These are phyloP conservation scores for Dorcus parallelipipedus DNA, from an alignment of 2,888 invertebrate species.

Conservation along the genomic window DNA sequence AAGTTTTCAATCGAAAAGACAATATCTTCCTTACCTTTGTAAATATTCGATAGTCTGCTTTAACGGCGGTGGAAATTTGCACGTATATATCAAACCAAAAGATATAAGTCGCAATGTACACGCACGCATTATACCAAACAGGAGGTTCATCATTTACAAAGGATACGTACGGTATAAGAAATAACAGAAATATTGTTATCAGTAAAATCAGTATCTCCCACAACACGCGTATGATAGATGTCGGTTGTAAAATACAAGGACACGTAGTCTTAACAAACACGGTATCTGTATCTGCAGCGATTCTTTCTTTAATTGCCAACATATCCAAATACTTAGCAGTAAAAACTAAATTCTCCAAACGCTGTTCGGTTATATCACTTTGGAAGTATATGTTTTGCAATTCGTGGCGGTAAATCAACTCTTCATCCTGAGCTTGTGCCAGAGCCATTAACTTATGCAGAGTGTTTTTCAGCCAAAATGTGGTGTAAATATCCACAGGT, in stretches of 20 bases:
- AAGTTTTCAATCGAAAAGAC: slow-evolving; percentile 11
- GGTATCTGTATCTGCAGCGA: slow-evolving; percentile 28
- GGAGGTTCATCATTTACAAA: slow-evolving; percentile 3
- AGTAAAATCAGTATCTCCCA: slow-evolving; percentile 26
- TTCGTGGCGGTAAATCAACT: slow-evolving; percentile 14
- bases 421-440: slow-evolving; percentile 6
- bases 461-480: slow-evolving; percentile 18
- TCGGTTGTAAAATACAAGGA: slow-evolving; percentile 31
- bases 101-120: slow-evolving; percentile 11
- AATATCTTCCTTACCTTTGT: slow-evolving; percentile 7
- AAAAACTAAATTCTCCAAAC: slow-evolving; percentile 19
- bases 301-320: slow-evolving; percentile 27
- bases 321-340: slow-evolving; percentile 25
- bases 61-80: slow-evolving; percentile 28
- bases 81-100: slow-evolving; percentile 29
- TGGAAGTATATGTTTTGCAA: slow-evolving; percentile 17
- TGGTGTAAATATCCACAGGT: slow-evolving; percentile 12
- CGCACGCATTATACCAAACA: slow-evolving; percentile 10
- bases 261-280: slow-evolving; percentile 28
- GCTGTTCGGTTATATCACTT: slow-evolving; percentile 7
- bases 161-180: slow-evolving; percentile 8
- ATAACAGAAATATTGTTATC: slow-evolving; percentile 13
- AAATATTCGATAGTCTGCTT: slow-evolving; percentile 11
- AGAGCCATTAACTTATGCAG: slow-evolving; percentile 16
- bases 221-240: slow-evolving; percentile 24